phyloP scores from a whole-genome alignment of 2,113 vertebrate species.

The Pavo muticus region DNA sequence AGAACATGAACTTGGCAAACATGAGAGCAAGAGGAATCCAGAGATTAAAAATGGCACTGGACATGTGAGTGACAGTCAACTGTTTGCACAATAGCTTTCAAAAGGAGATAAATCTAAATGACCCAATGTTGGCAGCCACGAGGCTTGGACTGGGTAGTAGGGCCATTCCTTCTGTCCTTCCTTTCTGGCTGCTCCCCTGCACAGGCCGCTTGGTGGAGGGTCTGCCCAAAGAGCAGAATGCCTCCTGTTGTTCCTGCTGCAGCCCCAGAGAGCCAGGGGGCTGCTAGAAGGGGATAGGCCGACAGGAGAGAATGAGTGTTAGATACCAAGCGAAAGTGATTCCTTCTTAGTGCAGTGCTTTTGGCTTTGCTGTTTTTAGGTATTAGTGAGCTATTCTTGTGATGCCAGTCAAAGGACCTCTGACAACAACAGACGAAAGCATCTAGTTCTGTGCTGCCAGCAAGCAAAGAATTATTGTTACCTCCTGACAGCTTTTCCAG shows the following conservation, averaged over 20 bases:
- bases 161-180: background rate
- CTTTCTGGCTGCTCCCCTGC: background rate
- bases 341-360: background rate
- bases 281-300: background rate
- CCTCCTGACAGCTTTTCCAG: slow-evolving; percentile 46
- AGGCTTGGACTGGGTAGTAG: background rate
- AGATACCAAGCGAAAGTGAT: background rate
- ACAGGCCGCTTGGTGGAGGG: background rate
- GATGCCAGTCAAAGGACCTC: background rate
- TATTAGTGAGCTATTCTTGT: background rate
- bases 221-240: background rate
- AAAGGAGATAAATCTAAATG: background rate
- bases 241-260: background rate
- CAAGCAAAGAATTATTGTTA: slow-evolving; percentile 22
- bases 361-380: background rate
- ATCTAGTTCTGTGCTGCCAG: background rate
- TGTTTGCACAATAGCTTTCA: background rate
- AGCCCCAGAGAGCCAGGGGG: background rate
- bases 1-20: background rate
- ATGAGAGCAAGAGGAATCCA: background rate
- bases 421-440: background rate
- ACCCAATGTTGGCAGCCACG: background rate
- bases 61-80: background rate
- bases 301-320: background rate
- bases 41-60: background rate